phyloP scores from a whole-genome alignment of 2,797 vertebrate species.

The Sebastes hopkinsi region DNA sequence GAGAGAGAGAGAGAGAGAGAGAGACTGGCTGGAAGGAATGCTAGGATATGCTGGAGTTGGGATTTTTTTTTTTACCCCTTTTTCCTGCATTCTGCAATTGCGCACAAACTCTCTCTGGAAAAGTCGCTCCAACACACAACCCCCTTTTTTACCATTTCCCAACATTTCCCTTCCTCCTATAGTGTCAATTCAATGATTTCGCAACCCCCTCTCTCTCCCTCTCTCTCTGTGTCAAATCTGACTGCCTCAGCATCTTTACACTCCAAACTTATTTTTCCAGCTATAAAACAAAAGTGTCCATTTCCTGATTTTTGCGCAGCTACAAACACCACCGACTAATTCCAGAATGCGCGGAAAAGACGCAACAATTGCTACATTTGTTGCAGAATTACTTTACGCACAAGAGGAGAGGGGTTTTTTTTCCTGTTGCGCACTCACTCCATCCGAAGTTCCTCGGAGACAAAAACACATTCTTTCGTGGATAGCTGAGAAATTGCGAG shows the following conservation, averaged over 20 bases:
- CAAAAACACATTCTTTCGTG: slow-evolving; percentile 71
- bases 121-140: slow-evolving; percentile 25
- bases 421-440: slow-evolving; percentile 73
- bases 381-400: not conserved
- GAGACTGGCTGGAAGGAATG: slow-evolving; percentile 85
- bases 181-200: slow-evolving; percentile 57
- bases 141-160: not conserved
- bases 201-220: slow-evolving; percentile 45
- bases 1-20: slow-evolving; percentile 39
- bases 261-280: slow-evolving; percentile 49
- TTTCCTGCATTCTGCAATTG: slow-evolving; percentile 49
- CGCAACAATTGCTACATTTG: not conserved
- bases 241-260: slow-evolving; percentile 78
- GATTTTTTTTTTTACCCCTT: slow-evolving; percentile 49
- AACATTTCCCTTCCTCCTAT: not conserved
- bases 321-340: not conserved
- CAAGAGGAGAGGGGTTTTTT: not conserved
- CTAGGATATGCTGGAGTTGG: slow-evolving; percentile 89
- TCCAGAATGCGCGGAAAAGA: not conserved
- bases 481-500: slow-evolving; percentile 46
- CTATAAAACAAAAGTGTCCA: slow-evolving; percentile 9
- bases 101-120: slow-evolving; percentile 35
- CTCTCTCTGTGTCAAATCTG: slow-evolving; percentile 54
- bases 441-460: slow-evolving; percentile 68
- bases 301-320: slow-evolving; percentile 55